phyloP scores from a whole-genome alignment of 2,888 invertebrate species.

The Drosophila setosimentum region DNA sequence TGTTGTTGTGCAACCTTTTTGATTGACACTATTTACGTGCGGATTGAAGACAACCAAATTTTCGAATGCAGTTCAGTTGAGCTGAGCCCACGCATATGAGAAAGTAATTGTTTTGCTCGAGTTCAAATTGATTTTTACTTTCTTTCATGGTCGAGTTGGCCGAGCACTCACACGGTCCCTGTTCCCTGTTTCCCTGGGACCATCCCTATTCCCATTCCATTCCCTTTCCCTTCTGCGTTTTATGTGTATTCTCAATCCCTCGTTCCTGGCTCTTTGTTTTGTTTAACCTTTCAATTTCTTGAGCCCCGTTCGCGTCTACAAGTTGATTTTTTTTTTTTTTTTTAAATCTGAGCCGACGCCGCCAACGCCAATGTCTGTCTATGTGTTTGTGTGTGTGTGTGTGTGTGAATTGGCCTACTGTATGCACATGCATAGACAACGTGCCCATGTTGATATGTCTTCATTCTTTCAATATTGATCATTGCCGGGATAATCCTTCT shows the following conservation, averaged over 20 bases:
- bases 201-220: constrained; percentile 11
- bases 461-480: constrained; percentile 79
- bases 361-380: constrained; percentile 35
- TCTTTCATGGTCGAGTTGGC: constrained; percentile 57
- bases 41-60: constrained; percentile 73
- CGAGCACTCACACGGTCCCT: constrained; percentile 34
- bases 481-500: constrained; percentile 83
- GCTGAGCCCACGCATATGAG: constrained; percentile 59
- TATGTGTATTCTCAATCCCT: constrained; percentile 26
- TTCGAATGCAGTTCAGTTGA: constrained; percentile 6
- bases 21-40: constrained; percentile 73
- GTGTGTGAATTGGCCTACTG: constrained; percentile 74
- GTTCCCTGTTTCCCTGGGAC: constrained; percentile 1
- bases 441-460: constrained; percentile 71
- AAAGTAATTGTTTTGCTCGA: constrained; percentile 79
- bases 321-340: constrained; percentile 48
- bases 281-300: constrained; percentile 74
- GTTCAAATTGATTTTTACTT: constrained; percentile 78
- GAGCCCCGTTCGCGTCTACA: constrained; percentile 59
- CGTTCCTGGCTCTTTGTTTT: constrained; percentile 58
- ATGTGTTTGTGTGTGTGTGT: constrained; percentile 10
- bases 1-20: constrained; percentile 65
- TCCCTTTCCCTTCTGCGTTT: constrained; percentile 19
- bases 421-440: constrained; percentile 55
- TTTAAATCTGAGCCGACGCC: constrained; percentile 48